These are phyloP conservation scores for Pomacea maculata DNA, from an alignment of 1,140 invertebrate genomes.

Conservation along the genomic window DNA sequence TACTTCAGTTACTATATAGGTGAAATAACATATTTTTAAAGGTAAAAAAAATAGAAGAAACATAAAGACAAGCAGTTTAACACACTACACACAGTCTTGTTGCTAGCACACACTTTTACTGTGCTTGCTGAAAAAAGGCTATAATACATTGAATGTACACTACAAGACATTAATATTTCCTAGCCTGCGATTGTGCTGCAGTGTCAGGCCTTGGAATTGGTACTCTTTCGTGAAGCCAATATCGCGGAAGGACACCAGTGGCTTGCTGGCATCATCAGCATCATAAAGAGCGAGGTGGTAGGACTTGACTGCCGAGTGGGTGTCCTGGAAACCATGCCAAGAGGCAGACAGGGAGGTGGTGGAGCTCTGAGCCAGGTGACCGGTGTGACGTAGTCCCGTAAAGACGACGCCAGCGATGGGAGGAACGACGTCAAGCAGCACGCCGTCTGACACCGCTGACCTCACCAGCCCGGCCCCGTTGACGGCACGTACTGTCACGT, in stretches of 20 bases:
- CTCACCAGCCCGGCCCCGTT: conserved; percentile 34
- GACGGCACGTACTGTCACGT: conserved; percentile 30
- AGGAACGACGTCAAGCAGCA: conserved; percentile 31
- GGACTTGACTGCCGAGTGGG: conserved; percentile 29
- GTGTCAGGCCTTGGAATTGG: conserved; percentile 1
- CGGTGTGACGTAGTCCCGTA: conserved; percentile 27
- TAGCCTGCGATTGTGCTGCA: conserved; percentile 21
- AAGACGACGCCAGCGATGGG: conserved; percentile 35
- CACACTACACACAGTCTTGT: too few species aligned
- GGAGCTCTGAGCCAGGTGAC: conserved; percentile 16
- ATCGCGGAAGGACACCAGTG: background rate
- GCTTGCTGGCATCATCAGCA: background rate
- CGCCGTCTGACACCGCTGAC: conserved; percentile 33
- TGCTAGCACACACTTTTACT: too few species aligned
- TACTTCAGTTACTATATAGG: too few species aligned
- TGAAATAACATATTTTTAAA: too few species aligned
- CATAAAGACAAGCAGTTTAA: background rate
- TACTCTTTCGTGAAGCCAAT: conserved; percentile 20
- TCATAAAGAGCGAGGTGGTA: conserved; percentile 30
- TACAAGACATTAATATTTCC: background rate
- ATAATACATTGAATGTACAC: background rate
- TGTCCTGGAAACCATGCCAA: conserved; percentile 41
- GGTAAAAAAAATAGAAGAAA: background rate
- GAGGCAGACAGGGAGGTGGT: conserved; percentile 24
- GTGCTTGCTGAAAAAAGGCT: background rate